Evolutionary conservation across 2,797 vertebrate genomes (phyloP).

Genomic region (Tamandua tetradactyla): DNA sequence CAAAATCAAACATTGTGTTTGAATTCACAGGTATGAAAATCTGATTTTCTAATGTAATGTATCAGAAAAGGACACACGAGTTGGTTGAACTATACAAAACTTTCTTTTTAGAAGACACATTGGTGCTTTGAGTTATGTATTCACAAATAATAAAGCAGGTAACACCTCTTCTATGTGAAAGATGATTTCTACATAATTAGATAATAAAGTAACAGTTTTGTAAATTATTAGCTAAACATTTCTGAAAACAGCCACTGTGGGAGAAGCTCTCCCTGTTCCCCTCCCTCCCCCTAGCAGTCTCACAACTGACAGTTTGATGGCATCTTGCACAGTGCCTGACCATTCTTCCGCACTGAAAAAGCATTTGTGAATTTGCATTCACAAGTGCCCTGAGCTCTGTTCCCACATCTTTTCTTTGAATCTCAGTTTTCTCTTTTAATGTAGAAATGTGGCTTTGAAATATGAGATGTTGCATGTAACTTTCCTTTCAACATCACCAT

Average conservation of each 20-base stretch:
- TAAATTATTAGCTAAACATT: slow-evolving; percentile 51
- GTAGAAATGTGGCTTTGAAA: slow-evolving; percentile 62
- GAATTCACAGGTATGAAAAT: neutral
- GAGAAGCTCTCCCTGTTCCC: neutral
- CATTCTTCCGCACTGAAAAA: neutral
- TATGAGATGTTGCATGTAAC: slow-evolving; percentile 40
- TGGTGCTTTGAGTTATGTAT: slow-evolving; percentile 47
- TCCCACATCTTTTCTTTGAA: slow-evolving; percentile 33
- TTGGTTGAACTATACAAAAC: slow-evolving; percentile 1
- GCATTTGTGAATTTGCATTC: slow-evolving; percentile 12
- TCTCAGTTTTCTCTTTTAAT: slow-evolving; percentile 56
- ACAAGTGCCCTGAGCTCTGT: neutral
- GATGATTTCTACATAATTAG: slow-evolving; percentile 58
- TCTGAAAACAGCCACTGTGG: neutral
- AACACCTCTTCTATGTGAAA: slow-evolving; percentile 32
- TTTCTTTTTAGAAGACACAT: slow-evolving; percentile 1
- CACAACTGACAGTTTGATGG: neutral
- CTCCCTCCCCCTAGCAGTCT: neutral
- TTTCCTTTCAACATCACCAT: slow-evolving; percentile 50
- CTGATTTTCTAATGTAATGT: neutral
- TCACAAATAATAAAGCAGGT: slow-evolving; percentile 37
- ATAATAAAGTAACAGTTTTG: slow-evolving; percentile 45
- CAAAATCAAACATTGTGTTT: slow-evolving; percentile 31
- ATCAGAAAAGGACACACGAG: neutral
- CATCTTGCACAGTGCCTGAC: neutral